A percentile compares a stretch with the other conserved stretches of the same genome.
Conservation (phyloP, 2,888 invertebrate species). For the Epirrhoe tristata region DNA sequence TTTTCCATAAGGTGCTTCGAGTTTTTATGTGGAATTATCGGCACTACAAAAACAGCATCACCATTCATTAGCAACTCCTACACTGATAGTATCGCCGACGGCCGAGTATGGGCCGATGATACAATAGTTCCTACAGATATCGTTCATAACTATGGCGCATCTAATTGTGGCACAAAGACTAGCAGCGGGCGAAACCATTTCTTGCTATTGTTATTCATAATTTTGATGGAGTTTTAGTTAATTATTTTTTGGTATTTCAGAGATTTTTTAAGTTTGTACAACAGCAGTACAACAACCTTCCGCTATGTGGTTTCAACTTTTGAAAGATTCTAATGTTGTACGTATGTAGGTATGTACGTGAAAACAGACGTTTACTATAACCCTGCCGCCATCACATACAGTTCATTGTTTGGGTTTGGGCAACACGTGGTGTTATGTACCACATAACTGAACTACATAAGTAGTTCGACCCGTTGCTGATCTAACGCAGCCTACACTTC, state of each 20-base stretch:
- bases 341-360: neutral
- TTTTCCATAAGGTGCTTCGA: constrained; percentile 22
- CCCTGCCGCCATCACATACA: constrained; percentile 11
- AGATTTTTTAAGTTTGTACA: too few species aligned
- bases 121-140: constrained; percentile 30
- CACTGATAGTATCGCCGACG: constrained; percentile 26
- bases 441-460: constrained; percentile 21
- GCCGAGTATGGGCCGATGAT: constrained; percentile 39
- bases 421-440: constrained; percentile 27
- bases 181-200: too few species aligned
- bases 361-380: constrained; percentile 1
- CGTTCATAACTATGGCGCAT: constrained; percentile 10
- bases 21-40: constrained; percentile 37
- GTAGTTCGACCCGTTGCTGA: neutral
- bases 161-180: neutral
- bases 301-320: too few species aligned
- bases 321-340: too few species aligned
- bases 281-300: too few species aligned
- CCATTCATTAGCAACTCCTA: constrained; percentile 40
- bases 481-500: neutral
- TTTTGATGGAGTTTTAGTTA: too few species aligned
- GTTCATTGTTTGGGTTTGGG: constrained; percentile 28
- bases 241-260: too few species aligned
- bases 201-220: too few species aligned
- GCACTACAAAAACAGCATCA: constrained; percentile 41